Conservation (phyloP, 2,888 invertebrate species). For the Cecidostiba fungosa region DNA sequence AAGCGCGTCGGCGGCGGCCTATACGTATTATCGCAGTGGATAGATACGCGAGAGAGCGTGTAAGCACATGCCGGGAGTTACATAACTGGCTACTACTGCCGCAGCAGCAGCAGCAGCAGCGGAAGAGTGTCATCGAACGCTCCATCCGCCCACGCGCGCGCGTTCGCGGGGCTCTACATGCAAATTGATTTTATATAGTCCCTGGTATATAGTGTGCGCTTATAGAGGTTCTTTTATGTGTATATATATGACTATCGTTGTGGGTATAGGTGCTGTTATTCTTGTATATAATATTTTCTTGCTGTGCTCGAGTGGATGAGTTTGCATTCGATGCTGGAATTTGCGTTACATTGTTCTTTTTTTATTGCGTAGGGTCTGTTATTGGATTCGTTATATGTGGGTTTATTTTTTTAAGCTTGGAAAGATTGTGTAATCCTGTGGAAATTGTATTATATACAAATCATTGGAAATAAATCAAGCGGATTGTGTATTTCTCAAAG, state of each 20-base stretch:
- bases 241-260: neutral
- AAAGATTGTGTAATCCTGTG: too few species aligned
- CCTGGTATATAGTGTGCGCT: neutral
- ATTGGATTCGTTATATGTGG: too few species aligned
- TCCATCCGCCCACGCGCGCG: slow-evolving; percentile 44
- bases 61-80: neutral
- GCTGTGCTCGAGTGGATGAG: neutral
- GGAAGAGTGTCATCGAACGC: slow-evolving; percentile 57
- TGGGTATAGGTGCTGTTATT: neutral
- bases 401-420: too few species aligned
- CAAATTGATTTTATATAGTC: slow-evolving; percentile 48
- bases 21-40: neutral
- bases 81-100: slow-evolving; percentile 6
- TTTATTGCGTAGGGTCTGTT: neutral
- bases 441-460: neutral
- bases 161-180: slow-evolving; percentile 21
- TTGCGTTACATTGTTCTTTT: neutral
- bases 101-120: slow-evolving; percentile 8
- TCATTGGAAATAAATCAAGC: neutral
- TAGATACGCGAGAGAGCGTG: neutral
- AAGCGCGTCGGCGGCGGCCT: too few species aligned
- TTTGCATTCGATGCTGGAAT: neutral
- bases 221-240: neutral
- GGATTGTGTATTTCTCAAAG: neutral
- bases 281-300: neutral